These are phyloP conservation scores for Chionoecetes opilio DNA, from an alignment of 1,140 invertebrate species.

Conservation along the genomic window DNA sequence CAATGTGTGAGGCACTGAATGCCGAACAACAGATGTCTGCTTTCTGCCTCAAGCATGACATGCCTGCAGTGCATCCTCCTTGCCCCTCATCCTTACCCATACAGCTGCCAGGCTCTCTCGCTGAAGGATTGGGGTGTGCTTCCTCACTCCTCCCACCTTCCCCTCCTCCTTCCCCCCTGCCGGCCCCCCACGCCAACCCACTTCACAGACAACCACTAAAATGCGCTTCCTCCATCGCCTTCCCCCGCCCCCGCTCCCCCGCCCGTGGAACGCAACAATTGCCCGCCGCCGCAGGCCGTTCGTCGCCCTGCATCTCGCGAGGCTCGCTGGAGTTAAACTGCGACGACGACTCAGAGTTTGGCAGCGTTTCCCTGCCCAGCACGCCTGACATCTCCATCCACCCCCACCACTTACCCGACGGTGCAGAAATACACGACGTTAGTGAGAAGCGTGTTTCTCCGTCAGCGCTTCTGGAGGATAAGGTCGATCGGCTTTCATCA, in stretches of 20 bases:
- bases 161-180: not conserved
- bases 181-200: not conserved
- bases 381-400: not conserved
- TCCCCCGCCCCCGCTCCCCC: not conserved
- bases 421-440: not conserved
- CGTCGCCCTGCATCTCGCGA: constrained; percentile 1
- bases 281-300: not conserved
- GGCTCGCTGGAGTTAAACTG: not conserved
- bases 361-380: not conserved
- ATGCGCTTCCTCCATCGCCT: constrained; percentile 1
- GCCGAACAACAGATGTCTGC: not conserved
- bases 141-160: not conserved
- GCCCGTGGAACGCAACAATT: constrained; percentile 3
- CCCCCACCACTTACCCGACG: not conserved
- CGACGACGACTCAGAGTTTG: not conserved
- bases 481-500: not conserved
- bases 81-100: not conserved
- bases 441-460: not conserved
- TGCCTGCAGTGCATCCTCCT: not conserved
- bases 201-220: not conserved
- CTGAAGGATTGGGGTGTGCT: not conserved
- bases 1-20: not conserved
- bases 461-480: not conserved
- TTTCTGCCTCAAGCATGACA: not conserved
- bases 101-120: not conserved